These are phyloP conservation scores for Gnathonemus longibarbis DNA, from an alignment of 2,113 vertebrate genomes.

Conservation along the genomic window DNA sequence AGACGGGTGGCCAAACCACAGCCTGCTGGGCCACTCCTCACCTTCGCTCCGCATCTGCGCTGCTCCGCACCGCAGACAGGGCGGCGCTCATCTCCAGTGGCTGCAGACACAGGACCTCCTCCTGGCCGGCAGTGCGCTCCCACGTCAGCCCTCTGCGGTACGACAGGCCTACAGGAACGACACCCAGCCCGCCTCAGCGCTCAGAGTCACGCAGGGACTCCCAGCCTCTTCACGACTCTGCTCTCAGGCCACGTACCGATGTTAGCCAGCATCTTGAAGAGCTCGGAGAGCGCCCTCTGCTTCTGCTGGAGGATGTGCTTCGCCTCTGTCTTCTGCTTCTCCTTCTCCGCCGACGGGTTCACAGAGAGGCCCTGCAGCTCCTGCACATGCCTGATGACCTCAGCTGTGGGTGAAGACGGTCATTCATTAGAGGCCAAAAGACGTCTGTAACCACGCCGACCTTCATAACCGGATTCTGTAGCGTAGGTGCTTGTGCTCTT, in stretches of 20 bases:
- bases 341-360: constrained; percentile 70
- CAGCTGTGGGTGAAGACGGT: constrained; percentile 52
- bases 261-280: constrained; percentile 84
- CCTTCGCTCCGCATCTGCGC: constrained; percentile 56
- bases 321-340: constrained; percentile 79
- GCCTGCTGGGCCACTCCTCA: constrained; percentile 42
- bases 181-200: background rate
- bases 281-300: constrained; percentile 83
- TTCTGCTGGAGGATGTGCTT: constrained; percentile 94
- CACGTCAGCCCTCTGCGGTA: constrained; percentile 86
- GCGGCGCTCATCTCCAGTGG: constrained; percentile 73
- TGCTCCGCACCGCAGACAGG: constrained; percentile 49
- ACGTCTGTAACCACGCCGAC: background rate
- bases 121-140: constrained; percentile 61
- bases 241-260: constrained; percentile 52
- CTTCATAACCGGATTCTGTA: background rate
- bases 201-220: background rate
- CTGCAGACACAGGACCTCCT: constrained; percentile 66
- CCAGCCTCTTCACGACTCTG: background rate
- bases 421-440: background rate
- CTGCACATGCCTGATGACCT: constrained; percentile 68
- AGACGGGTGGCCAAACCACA: too few relatives aligned
- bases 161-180: constrained; percentile 64
- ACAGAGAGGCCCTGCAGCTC: constrained; percentile 75
- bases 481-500: background rate